Base-by-base conservation (phyloP, 2,888 invertebrate species). In the Tromatobia lineatoria region DNA sequence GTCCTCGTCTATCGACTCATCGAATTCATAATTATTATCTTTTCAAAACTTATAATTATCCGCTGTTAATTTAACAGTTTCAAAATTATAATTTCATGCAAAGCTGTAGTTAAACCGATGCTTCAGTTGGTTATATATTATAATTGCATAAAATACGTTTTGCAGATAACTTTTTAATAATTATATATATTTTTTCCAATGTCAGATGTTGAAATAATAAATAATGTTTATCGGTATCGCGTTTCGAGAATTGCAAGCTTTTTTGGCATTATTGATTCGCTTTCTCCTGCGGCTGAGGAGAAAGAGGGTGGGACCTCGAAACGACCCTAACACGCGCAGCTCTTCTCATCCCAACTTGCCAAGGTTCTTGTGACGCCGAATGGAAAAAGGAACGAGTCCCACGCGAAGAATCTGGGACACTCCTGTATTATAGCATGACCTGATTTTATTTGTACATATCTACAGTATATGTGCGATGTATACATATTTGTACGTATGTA, bases 211-310 rank as follows among this genome's bases (percentile, higher is more conserved):
- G 2, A 25, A 45, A 23, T 25, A 18, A 1, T 20, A n/a, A 7
- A 73, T 45, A 23, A n/a, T n/a, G n/a, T n/a, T n/a, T n/a, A n/a
- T n/a, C n/a, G n/a, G n/a, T n/a, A n/a, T n/a, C n/a, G 23, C 25
- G 25, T 59, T 18, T 18, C n/a, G 18, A 47, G 29, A 34, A 71
- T 13, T 54, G 52, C 1, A 11, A 42, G 25, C 64, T 47, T 71
- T 83, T 70, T 74, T 75, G 80, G 42, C 64, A 70, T 75, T 84
- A 84, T 84, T 66, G 84, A 84, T 84, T 78, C 61, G 61, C n/a
- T 13, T 18, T 11, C 61, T 38, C 34, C 25, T 23, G 47, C 13
- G 64, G 23, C 20, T n/a, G 42, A 18, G 59, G 47, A 29, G 42
- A 52, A 59, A 20, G 47, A 23, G 74, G 67, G 69, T 47, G 52